phyloP scores from a whole-genome alignment of 1,140 invertebrate genomes.

The Leucophenga varia region DNA sequence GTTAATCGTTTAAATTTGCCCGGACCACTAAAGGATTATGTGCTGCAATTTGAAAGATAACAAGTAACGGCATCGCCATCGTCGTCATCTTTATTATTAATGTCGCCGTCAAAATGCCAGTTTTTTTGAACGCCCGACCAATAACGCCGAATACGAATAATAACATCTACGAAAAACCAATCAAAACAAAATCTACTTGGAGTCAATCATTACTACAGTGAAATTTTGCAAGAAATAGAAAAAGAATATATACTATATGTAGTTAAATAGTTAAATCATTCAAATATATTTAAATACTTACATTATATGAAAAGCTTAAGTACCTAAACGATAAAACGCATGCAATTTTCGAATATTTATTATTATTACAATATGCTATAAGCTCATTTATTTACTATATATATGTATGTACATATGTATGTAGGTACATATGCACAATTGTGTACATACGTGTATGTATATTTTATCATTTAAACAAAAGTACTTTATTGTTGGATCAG shows the following conservation, averaged over 20 bases:
- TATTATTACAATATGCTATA: too few species aligned
- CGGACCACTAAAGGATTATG: conserved; percentile 67
- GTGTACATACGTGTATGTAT: conserved; percentile 16
- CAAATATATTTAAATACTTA: conserved; percentile 15
- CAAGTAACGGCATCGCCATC: conserved; percentile 17
- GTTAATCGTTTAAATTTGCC: conserved; percentile 70
- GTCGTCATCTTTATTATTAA: conserved; percentile 16
- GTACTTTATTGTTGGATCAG: too few species aligned
- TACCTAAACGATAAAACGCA: conserved; percentile 23
- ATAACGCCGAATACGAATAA: conserved; percentile 30
- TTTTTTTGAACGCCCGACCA: conserved; percentile 23
- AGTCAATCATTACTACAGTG: conserved; percentile 31
- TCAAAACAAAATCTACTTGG: too few species aligned
- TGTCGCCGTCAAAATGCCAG: neutral
- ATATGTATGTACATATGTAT: conserved; percentile 14
- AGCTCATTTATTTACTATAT: conserved; percentile 1
- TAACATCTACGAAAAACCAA: conserved; percentile 22
- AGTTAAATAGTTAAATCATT: conserved; percentile 4
- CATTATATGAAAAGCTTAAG: conserved; percentile 2
- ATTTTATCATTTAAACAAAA: too few species aligned
- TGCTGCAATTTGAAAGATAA: conserved; percentile 69
- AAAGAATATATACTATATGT: too few species aligned
- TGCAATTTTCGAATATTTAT: conserved; percentile 39
- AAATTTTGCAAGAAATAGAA: too few species aligned
- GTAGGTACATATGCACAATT: conserved; percentile 13